A percentile compares a stretch with the other conserved stretches of the same genome.
Evolutionary conservation across 2,797 vertebrate species (phyloP).

Genomic region (Iguana delicatissima): DNA sequence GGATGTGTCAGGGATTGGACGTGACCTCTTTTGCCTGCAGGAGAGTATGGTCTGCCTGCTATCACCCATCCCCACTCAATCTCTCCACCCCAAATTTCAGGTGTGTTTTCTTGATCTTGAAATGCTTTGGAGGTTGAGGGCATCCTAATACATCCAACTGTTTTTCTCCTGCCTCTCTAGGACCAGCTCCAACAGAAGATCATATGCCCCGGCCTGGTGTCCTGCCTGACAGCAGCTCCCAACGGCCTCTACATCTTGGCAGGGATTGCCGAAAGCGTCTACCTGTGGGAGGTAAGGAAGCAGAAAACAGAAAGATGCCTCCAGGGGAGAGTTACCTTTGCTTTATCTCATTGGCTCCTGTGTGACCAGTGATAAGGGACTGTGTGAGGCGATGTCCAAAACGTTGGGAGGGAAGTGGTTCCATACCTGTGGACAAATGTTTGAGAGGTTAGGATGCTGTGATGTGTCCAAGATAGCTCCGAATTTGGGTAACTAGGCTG

Average conservation of each 20-base stretch:
- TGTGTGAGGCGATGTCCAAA: too few relatives aligned
- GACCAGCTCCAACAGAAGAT: slow-evolving; percentile 98
- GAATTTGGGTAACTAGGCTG: too few relatives aligned
- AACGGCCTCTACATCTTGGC: slow-evolving; percentile 90
- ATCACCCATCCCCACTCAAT: not conserved
- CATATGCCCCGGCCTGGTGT: slow-evolving; percentile 91
- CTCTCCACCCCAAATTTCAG: not conserved
- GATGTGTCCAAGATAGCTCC: too few relatives aligned
- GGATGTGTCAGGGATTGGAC: too few relatives aligned
- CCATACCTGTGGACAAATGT: too few relatives aligned
- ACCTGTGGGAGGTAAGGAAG: slow-evolving; percentile 93
- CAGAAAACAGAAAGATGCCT: not conserved
- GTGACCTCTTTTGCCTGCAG: not conserved
- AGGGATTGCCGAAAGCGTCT: slow-evolving; percentile 89
- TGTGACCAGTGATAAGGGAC: too few relatives aligned
- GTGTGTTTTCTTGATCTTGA: not conserved
- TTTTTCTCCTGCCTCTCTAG: slow-evolving; percentile 72
- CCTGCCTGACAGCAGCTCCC: slow-evolving; percentile 88
- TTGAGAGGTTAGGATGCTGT: too few relatives aligned
- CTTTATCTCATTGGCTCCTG: too few relatives aligned
- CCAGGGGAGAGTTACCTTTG: not conserved
- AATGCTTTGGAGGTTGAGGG: not conserved
- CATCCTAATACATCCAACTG: not conserved
- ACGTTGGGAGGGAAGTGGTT: too few relatives aligned
- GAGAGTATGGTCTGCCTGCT: too few relatives aligned